A percentile compares a stretch with the other conserved stretches of the same genome.
Conservation (phyloP, 2,113 vertebrate species). For the Leptobrachium ailaonicum region DNA sequence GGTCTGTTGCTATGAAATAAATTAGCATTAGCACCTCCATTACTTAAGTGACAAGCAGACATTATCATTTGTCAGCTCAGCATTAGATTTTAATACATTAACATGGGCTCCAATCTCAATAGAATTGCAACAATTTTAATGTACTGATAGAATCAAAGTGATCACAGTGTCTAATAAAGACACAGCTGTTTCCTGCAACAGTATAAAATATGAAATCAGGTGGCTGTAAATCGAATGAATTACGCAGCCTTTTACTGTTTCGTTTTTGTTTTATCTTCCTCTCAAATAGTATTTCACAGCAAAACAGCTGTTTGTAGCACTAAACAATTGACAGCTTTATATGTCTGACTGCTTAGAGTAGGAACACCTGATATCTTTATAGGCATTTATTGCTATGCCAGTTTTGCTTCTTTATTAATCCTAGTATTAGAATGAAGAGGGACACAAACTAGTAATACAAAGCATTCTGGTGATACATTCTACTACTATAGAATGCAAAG, state of each 20-base stretch:
- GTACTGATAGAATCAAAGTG: neutral
- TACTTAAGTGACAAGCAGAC: neutral
- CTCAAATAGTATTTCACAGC: constrained; percentile 1
- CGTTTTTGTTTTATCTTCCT: neutral
- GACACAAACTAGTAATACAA: too few species aligned
- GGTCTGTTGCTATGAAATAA: neutral
- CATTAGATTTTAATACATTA: neutral
- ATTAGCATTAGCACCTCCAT: neutral
- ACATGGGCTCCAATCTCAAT: neutral
- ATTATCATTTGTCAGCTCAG: neutral
- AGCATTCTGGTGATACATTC: too few species aligned
- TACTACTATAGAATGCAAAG: too few species aligned
- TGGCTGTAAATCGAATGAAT: constrained; percentile 8
- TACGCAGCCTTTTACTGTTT: constrained; percentile 6
- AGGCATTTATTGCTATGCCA: neutral
- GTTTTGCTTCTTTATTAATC: neutral
- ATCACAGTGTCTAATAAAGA: constrained; percentile 1
- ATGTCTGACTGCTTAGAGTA: neutral
- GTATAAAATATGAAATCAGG: neutral
- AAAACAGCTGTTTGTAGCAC: constrained; percentile 1
- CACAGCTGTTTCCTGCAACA: neutral
- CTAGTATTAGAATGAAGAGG: too few species aligned
- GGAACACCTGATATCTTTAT: constrained; percentile 10
- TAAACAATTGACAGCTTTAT: constrained; percentile 7
- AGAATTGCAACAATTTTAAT: neutral